Conservation (phyloP, 2,113 vertebrate genomes). For the Petrocephalus zakoni region DNA sequence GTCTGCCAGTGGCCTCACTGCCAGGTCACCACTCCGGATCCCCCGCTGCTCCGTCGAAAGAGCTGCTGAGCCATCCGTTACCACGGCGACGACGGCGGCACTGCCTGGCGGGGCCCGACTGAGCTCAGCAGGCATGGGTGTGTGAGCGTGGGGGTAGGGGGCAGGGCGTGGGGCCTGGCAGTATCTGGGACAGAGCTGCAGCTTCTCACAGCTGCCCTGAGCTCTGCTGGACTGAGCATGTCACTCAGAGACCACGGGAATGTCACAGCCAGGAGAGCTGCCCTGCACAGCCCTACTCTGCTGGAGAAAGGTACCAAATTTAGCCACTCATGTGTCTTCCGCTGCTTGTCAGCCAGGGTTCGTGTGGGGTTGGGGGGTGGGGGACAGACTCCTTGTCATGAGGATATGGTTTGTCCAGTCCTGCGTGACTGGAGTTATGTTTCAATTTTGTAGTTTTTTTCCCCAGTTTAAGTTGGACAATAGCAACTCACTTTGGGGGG, state of each 20-base stretch:
- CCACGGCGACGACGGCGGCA: conserved; percentile 52
- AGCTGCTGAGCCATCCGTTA: conserved; percentile 54
- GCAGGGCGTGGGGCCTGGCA: neutral
- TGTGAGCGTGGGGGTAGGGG: conserved; percentile 37
- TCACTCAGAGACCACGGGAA: conserved; percentile 49
- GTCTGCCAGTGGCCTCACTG: conserved; percentile 44
- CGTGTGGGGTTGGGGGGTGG: neutral
- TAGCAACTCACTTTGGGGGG: neutral
- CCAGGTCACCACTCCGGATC: conserved; percentile 60
- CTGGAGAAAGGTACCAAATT: conserved; percentile 59
- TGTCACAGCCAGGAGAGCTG: conserved; percentile 59
- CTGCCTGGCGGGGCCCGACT: neutral
- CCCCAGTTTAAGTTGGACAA: neutral
- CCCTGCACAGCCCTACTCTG: conserved; percentile 59
- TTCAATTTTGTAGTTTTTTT: neutral
- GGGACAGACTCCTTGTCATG: no score
- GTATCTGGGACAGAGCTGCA: conserved; percentile 17
- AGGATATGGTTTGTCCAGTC: neutral
- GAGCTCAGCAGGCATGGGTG: conserved; percentile 43
- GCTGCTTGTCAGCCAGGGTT: neutral
- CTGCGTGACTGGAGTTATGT: neutral
- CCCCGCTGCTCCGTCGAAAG: conserved; percentile 51
- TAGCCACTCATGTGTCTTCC: neutral
- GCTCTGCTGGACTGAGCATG: conserved; percentile 17
- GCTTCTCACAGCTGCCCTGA: conserved; percentile 18